phyloP scores from a whole-genome alignment of 2,113 vertebrate genomes.

The Narcine bancroftii region DNA sequence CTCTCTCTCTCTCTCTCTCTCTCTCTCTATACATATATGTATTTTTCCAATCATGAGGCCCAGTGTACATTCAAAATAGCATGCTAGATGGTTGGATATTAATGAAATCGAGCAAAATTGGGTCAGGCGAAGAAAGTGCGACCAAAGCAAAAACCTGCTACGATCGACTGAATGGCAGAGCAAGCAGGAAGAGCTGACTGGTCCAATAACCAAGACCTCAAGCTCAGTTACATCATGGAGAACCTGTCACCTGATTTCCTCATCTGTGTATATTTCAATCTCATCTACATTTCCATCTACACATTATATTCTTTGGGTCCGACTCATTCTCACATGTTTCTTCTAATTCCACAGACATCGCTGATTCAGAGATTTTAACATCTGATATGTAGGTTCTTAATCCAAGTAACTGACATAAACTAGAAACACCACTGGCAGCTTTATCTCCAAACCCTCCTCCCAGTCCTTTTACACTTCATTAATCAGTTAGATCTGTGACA shows the following conservation, averaged over 20 bases:
- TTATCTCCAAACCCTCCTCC: not conserved
- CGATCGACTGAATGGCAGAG: too few species aligned
- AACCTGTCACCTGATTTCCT: not conserved
- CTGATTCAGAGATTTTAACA: not conserved
- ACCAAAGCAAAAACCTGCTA: too few species aligned
- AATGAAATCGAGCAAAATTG: too few species aligned
- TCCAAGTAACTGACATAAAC: not conserved
- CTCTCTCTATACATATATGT: too few species aligned
- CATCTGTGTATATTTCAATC: not conserved
- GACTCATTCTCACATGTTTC: not conserved
- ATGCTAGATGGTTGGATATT: too few species aligned
- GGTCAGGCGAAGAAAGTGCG: too few species aligned
- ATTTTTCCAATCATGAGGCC: too few species aligned
- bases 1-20: too few species aligned
- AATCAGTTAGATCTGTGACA: not conserved
- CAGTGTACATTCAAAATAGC: too few species aligned
- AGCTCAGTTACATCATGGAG: too few species aligned
- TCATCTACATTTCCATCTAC: not conserved
- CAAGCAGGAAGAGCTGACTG: too few species aligned
- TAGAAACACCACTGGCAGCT: not conserved
- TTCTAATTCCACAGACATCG: not conserved
- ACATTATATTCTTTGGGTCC: not conserved
- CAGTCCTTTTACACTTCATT: not conserved
- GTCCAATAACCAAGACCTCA: not conserved
- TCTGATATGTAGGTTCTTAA: not conserved